Base-by-base conservation (phyloP, 2,113 vertebrate genomes). In the Acrocephalus arundinaceus region DNA sequence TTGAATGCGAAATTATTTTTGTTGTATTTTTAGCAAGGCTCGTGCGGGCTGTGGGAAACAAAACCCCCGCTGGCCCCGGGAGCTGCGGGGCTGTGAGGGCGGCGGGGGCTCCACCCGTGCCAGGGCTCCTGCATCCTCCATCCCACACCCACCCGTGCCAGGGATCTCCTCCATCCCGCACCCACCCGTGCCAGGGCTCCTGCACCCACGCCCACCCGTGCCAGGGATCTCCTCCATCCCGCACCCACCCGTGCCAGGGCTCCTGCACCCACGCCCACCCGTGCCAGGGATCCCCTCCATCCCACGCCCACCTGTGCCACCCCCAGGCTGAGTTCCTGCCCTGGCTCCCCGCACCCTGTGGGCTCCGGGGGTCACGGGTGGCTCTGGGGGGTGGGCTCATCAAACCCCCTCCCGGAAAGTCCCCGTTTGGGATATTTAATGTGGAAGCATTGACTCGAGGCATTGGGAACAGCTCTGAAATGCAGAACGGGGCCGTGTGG, bases 391-490 rank as follows among this genome's bases (percentile, higher is more conserved):
- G 2, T 0, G 1, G n/a, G 18, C 37, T 51, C 14, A 2, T 3
- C 13, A 24, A 23, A 18, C 30, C 5, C 4, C 7, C 1, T 12
- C 39, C 1, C 11, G 37, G 12, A 0, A 25, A 11, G 20, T 39
- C 24, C 63, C 35, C 5, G 3, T 17, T 14, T 12, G 51, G 66
- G 23, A 2, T 25, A 10, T 19, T 49, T 9, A 4, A 15, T 3
- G 28, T 6, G 27, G 35, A 17, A 23, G 19, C 15, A 4, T 10
- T 43, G 85, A 10, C 43, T 39, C 0, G 20, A 54, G 49, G 1
- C 33, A 27, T 24, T 66, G 12, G 4, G 51, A 49, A 7, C 5
- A 30, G 30, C 31, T 11, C 6, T 19, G 72, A 33, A 51, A n/a
- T 4, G 45, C 28, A 23, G 45, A n/a, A 23, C 3, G 33, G 55